These are phyloP conservation scores for Oryzias celebensis DNA, from an alignment of 2,113 vertebrate genomes.

Conservation along the genomic window DNA sequence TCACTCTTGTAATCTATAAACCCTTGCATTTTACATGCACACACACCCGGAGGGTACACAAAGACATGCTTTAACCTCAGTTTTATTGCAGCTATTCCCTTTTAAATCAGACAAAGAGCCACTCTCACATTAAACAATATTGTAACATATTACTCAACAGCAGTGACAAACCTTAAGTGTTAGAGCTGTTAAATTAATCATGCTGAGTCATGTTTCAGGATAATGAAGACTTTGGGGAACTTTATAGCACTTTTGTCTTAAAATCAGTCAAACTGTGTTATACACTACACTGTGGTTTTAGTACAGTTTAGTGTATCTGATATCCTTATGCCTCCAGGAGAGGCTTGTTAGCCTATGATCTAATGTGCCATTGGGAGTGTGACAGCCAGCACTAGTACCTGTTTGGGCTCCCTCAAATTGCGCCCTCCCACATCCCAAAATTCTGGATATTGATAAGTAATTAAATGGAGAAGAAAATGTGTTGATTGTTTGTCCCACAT, in stretches of 20 bases:
- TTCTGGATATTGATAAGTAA: too few relatives aligned
- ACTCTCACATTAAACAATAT: not conserved
- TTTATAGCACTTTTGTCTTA: slow-evolving; percentile 6
- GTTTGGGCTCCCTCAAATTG: too few relatives aligned
- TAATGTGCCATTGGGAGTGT: slow-evolving; percentile 3
- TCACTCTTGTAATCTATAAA: slow-evolving; percentile 23
- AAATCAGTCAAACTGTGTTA: slow-evolving; percentile 2
- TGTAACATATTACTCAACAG: slow-evolving; percentile 4
- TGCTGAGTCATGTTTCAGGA: slow-evolving; percentile 10
- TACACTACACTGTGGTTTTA: slow-evolving; percentile 14
- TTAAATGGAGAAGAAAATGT: too few relatives aligned
- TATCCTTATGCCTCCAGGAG: slow-evolving; percentile 3
- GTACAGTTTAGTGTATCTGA: slow-evolving; percentile 4
- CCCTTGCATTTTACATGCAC: not conserved
- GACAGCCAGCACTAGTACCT: too few relatives aligned
- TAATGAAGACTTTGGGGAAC: not conserved
- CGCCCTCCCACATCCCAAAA: too few relatives aligned
- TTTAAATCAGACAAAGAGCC: not conserved
- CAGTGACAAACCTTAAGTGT: slow-evolving; percentile 5
- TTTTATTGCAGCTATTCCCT: not conserved
- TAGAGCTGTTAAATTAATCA: slow-evolving; percentile 10
- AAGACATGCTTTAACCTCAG: not conserved
- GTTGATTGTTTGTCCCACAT: too few relatives aligned
- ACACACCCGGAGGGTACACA: not conserved
- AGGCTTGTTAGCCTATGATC: slow-evolving; percentile 24